phyloP scores from a whole-genome alignment of 2,113 vertebrate species.

The Eptesicus fuscus region DNA sequence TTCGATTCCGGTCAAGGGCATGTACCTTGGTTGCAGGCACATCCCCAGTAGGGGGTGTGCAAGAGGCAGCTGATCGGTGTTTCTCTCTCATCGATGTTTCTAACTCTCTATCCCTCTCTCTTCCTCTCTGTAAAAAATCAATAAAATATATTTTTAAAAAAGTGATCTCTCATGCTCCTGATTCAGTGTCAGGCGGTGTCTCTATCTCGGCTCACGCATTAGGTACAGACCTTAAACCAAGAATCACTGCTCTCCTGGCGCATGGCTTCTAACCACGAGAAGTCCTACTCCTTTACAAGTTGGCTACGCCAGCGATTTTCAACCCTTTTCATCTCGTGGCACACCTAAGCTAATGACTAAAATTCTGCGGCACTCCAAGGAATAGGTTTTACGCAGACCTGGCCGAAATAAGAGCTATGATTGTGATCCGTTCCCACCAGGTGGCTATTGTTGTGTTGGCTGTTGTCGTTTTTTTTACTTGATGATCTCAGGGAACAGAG shows the following conservation, averaged over 20 bases:
- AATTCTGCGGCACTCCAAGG: neutral
- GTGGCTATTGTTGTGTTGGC: neutral
- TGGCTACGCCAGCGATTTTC: neutral
- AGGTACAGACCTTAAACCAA: neutral
- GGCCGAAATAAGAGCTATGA: neutral
- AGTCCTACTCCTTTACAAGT: neutral
- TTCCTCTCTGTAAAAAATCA: no score
- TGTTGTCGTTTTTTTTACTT: neutral
- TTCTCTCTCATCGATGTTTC: no score
- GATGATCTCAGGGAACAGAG: neutral
- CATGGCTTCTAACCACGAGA: neutral
- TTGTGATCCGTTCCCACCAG: neutral
- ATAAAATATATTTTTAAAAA: no score
- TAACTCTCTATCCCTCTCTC: no score
- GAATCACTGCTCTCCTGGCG: neutral
- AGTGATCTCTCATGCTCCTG: neutral
- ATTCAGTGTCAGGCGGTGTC: neutral
- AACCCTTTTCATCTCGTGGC: neutral
- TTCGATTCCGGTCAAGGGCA: no score
- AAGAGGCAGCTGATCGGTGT: no score
- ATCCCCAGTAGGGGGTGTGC: no score
- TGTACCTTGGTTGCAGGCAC: no score
- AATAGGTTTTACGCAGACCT: neutral
- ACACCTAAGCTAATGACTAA: neutral
- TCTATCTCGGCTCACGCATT: neutral